Percentiles rank a stretch among this genome's conserved stretches.
Conservation (phyloP, 1,140 invertebrate species). For the Calliphora vicina region DNA sequence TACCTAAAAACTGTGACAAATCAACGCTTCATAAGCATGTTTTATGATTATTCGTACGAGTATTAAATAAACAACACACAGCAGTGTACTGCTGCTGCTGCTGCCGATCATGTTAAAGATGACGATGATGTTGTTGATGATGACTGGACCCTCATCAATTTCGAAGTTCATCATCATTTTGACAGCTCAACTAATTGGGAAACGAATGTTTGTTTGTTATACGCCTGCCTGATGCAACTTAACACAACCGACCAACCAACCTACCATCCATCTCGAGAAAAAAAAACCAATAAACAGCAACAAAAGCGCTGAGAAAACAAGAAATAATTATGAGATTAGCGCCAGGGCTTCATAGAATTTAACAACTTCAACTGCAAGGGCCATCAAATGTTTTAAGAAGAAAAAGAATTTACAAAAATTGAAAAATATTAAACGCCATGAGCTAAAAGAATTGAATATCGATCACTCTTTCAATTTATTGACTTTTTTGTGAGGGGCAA, state of each 20-base stretch:
- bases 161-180: slow-evolving; percentile 63
- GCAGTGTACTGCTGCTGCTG: neutral
- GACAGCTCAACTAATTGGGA: slow-evolving; percentile 63
- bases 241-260: neutral
- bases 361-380: neutral
- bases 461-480: neutral
- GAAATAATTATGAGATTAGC: slow-evolving; percentile 61
- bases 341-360: slow-evolving; percentile 42
- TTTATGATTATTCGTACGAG: neutral
- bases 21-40: slow-evolving; percentile 26
- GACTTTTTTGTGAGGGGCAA: neutral
- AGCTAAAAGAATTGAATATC: neutral
- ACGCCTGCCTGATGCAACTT: slow-evolving; percentile 28
- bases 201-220: slow-evolving; percentile 44
- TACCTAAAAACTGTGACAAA: slow-evolving; percentile 26
- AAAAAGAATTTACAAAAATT: neutral
- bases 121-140: neutral
- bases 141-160: slow-evolving; percentile 57
- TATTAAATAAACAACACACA: neutral
- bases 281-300: slow-evolving; percentile 12
- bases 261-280: neutral
- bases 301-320: neutral
- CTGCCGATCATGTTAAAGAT: neutral
- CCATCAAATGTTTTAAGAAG: neutral
- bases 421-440: neutral